phyloP scores from a whole-genome alignment of 2,113 vertebrate genomes.

The Nyctereutes procyonoides region DNA sequence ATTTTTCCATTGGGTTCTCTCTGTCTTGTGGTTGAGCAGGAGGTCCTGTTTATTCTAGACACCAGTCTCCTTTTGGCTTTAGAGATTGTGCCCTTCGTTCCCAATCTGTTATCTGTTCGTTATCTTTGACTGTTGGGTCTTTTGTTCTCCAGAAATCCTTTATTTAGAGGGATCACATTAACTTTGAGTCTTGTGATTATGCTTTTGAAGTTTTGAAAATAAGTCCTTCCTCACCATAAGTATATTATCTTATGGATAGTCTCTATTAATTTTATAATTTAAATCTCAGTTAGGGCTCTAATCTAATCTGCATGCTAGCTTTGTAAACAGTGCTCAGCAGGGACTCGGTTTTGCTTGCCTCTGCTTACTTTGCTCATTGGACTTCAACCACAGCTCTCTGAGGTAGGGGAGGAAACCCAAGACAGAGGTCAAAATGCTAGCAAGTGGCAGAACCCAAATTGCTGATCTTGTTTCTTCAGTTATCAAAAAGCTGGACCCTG shows the following conservation, averaged over 20 bases:
- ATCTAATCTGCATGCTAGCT: fast-evolving
- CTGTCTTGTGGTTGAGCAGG: neutral
- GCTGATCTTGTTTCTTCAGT: neutral
- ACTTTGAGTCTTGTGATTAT: neutral
- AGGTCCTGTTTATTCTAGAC: neutral
- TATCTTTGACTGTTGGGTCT: neutral
- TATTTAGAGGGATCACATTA: neutral
- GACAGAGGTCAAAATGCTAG: neutral
- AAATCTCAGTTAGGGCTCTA: neutral
- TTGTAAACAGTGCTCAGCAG: neutral
- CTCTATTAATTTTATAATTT: neutral
- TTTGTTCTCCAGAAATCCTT: neutral
- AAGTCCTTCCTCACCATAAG: neutral
- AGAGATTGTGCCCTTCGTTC: neutral
- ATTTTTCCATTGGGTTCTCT: neutral
- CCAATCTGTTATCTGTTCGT: neutral
- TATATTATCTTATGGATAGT: neutral
- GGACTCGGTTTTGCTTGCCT: neutral
- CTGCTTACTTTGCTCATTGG: neutral
- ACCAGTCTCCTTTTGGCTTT: neutral
- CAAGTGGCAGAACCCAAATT: neutral
- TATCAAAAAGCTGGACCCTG: fast-evolving
- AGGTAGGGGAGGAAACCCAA: neutral
- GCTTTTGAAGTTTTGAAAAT: neutral
- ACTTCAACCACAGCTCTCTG: neutral